Conservation (phyloP, 2,113 vertebrate genomes). For the Cettia cetti region DNA sequence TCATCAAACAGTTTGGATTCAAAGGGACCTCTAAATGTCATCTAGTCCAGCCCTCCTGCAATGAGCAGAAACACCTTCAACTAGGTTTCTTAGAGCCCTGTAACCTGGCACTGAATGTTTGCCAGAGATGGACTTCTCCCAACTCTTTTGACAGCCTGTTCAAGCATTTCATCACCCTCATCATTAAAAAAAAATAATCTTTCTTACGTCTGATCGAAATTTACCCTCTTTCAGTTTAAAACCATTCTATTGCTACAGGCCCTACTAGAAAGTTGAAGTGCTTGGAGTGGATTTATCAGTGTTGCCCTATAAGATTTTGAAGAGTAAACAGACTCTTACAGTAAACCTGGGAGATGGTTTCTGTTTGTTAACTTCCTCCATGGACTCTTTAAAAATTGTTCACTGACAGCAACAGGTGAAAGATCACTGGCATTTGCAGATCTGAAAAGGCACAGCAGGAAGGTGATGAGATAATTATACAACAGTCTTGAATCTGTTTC, state of each 20-base stretch:
- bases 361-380: not conserved
- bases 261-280: not conserved
- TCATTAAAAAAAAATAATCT: not conserved
- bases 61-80: not conserved
- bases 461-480: not conserved
- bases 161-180: not conserved
- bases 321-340: not conserved
- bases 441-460: not conserved
- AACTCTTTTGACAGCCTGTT: not conserved
- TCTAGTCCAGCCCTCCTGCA: not conserved
- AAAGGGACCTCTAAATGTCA: not conserved
- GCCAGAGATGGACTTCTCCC: not conserved
- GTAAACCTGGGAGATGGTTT: not conserved
- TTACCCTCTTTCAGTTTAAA: not conserved
- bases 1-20: not conserved
- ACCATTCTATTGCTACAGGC: not conserved
- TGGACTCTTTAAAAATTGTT: not conserved
- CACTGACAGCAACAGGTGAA: not conserved
- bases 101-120: not conserved
- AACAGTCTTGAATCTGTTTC: not conserved
- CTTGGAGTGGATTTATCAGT: not conserved
- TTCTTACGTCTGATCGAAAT: not conserved
- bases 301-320: not conserved
- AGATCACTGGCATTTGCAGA: not conserved
- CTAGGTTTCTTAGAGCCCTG: not conserved